Conservation (phyloP, 2,797 vertebrate genomes). For the Champsocephalus esox region DNA sequence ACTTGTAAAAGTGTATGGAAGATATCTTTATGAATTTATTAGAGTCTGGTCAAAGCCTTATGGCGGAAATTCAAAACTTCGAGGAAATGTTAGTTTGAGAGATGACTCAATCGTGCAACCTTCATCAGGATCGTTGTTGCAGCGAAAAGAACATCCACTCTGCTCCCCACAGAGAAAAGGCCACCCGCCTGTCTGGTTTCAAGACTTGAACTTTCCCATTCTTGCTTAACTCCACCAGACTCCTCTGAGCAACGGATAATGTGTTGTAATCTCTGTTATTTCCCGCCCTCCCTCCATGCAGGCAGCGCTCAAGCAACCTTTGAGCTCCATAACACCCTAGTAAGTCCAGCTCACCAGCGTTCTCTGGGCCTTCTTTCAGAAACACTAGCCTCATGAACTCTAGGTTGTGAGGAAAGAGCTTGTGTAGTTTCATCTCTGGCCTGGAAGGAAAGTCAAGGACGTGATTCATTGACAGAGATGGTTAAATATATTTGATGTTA, state of each 20-base stretch:
- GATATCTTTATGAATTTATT: neutral
- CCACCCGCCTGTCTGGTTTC: constrained; percentile 19
- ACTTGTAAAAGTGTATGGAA: too few species aligned
- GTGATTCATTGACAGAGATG: neutral
- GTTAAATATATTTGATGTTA: neutral
- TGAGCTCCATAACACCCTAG: constrained; percentile 34
- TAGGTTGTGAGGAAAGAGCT: neutral
- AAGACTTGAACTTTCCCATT: constrained; percentile 65
- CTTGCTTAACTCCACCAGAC: constrained; percentile 51
- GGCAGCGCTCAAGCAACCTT: constrained; percentile 34
- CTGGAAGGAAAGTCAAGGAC: constrained; percentile 9
- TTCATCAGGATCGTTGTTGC: neutral
- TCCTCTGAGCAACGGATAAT: constrained; percentile 40
- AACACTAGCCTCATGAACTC: constrained; percentile 10
- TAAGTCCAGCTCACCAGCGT: constrained; percentile 8
- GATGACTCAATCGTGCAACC: neutral
- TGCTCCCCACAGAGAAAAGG: constrained; percentile 27
- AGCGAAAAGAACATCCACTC: constrained; percentile 8
- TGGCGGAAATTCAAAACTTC: neutral
- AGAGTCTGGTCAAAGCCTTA: neutral
- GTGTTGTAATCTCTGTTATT: constrained; percentile 44
- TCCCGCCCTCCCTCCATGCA: neutral
- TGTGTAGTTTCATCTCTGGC: constrained; percentile 35
- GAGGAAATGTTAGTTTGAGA: neutral
- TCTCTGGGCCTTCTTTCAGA: constrained; percentile 15